These are phyloP conservation scores for Calameuta idolon DNA, from an alignment of 2,888 invertebrate genomes.

Conservation along the genomic window DNA sequence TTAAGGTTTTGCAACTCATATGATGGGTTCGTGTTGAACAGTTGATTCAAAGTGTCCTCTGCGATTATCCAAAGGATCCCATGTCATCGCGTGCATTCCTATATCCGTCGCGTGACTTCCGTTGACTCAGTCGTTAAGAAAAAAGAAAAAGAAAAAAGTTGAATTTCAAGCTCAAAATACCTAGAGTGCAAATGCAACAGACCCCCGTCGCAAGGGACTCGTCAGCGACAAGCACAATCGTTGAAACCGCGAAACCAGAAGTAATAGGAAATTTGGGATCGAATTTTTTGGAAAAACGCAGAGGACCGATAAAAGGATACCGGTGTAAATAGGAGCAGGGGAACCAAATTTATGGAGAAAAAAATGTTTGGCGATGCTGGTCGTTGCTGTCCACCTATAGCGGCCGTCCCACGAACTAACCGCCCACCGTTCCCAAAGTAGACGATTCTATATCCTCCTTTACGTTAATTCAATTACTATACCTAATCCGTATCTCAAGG, in stretches of 20 bases:
- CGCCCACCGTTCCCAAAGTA: slow-evolving; percentile 31
- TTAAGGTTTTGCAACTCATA: slow-evolving; percentile 55
- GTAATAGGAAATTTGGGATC: background rate
- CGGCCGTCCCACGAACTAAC: slow-evolving; percentile 57
- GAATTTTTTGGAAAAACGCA: slow-evolving; percentile 1
- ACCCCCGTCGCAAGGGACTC: background rate
- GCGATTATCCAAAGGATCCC: slow-evolving; percentile 3
- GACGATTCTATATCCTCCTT: slow-evolving; percentile 46
- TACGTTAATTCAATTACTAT: slow-evolving; percentile 27
- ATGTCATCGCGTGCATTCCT: background rate
- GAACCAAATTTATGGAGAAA: slow-evolving; percentile 11
- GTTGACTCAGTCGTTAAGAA: background rate
- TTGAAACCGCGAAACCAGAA: background rate
- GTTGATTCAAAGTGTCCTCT: background rate
- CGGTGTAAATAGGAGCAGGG: slow-evolving; percentile 12
- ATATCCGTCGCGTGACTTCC: background rate
- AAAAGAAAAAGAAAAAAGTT: background rate
- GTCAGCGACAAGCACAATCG: background rate
- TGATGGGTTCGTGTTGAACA: slow-evolving; percentile 39
- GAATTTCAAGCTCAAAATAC: background rate
- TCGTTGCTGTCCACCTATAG: slow-evolving; percentile 64
- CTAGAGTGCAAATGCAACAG: background rate
- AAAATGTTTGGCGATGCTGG: slow-evolving; percentile 62
- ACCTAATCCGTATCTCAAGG: background rate
- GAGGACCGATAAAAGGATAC: background rate